These are phyloP conservation scores for Paguma larvata DNA, from an alignment of 2,797 vertebrate species.

Conservation along the genomic window DNA sequence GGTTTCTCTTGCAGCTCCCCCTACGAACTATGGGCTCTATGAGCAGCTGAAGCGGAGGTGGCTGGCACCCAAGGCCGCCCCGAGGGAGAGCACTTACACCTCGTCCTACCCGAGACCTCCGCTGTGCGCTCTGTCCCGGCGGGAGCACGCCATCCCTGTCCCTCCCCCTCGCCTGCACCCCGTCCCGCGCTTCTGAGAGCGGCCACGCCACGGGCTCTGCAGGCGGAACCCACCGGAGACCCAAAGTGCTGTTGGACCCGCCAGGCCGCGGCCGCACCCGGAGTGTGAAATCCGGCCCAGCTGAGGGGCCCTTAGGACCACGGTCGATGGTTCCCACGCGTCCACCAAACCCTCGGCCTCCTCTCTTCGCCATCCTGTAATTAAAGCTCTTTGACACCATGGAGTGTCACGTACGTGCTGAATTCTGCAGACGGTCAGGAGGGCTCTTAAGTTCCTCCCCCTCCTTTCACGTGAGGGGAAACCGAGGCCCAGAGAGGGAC, in stretches of 20 bases:
- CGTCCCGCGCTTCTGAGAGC: slow-evolving; percentile 7
- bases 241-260: accelerated
- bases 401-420: accelerated
- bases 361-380: background rate
- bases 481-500: background rate
- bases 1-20: slow-evolving; percentile 87
- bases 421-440: background rate
- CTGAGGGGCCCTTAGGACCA: background rate
- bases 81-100: slow-evolving; percentile 85
- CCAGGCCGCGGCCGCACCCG: background rate
- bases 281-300: accelerated
- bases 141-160: background rate
- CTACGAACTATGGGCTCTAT: slow-evolving; percentile 89
- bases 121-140: slow-evolving; percentile 75
- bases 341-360: background rate
- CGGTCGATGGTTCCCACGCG: background rate
- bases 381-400: slow-evolving; percentile 46
- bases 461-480: background rate
- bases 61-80: slow-evolving; percentile 67
- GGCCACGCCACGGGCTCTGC: accelerated
- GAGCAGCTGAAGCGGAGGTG: slow-evolving; percentile 84
- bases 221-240: background rate
- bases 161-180: slow-evolving; percentile 72
- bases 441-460: background rate
- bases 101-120: slow-evolving; percentile 87